Conservation (phyloP, 2,888 invertebrate genomes). For the Eupithecia tripunctaria region DNA sequence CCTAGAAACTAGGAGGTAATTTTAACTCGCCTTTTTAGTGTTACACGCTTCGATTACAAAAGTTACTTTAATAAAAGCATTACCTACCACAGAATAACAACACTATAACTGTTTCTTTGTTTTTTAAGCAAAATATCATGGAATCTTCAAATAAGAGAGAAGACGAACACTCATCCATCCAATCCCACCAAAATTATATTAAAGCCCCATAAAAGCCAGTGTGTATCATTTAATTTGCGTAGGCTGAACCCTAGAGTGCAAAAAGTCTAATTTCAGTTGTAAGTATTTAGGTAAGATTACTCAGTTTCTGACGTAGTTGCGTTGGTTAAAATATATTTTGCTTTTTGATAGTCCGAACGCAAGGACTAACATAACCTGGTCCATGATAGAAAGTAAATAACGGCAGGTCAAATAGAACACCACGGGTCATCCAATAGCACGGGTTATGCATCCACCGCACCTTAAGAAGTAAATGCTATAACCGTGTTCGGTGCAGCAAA, state of each 20-base stretch:
- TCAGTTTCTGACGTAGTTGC: background rate
- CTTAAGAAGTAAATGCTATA: constrained; percentile 13
- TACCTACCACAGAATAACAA: background rate
- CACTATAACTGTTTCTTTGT: background rate
- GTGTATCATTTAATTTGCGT: background rate
- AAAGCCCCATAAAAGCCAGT: background rate
- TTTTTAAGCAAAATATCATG: too few species aligned
- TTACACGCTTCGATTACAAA: background rate
- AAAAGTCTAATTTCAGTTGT: background rate
- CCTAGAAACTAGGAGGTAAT: background rate
- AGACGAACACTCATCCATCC: background rate
- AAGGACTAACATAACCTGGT: background rate
- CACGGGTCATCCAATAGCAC: background rate
- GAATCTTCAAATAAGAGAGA: too few species aligned
- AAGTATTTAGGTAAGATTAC: background rate
- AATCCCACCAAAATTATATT: background rate
- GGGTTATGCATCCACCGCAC: background rate
- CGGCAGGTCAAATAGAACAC: background rate
- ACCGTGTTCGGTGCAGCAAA: constrained; percentile 39
- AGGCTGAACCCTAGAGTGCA: background rate
- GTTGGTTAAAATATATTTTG: background rate
- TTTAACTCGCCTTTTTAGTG: background rate
- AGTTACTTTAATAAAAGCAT: background rate
- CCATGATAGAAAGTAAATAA: constrained; percentile 1
- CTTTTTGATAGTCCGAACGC: background rate